phyloP scores from a whole-genome alignment of 2,888 invertebrate species.

The Zonitis immaculata region DNA sequence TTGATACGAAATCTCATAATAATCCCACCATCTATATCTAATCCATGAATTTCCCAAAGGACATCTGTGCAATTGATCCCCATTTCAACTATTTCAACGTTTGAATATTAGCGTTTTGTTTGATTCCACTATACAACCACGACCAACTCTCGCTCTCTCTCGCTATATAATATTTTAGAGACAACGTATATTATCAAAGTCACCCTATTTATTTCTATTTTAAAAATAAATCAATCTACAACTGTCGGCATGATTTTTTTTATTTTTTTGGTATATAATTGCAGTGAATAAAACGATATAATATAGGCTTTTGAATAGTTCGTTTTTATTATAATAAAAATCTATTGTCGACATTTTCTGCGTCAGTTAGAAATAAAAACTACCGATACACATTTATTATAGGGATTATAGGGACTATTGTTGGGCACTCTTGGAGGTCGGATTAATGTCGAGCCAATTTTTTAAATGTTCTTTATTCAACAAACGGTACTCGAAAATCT shows the following conservation, averaged over 20 bases:
- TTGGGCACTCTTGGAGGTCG: constrained; percentile 17
- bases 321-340: too few relatives aligned
- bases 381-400: constrained; percentile 13
- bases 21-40: constrained; percentile 17
- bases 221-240: constrained; percentile 18
- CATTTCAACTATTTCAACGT: too few relatives aligned
- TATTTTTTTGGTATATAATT: too few relatives aligned
- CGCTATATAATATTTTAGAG: too few relatives aligned
- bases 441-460: constrained; percentile 22
- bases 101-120: constrained; percentile 1
- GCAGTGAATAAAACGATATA: constrained; percentile 16
- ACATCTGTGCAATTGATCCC: constrained; percentile 20
- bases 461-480: constrained; percentile 20
- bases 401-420: constrained; percentile 21
- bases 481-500: constrained; percentile 9
- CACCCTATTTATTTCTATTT: constrained; percentile 6
- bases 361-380: constrained; percentile 17
- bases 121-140: constrained; percentile 9
- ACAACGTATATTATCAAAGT: too few relatives aligned
- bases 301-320: too few relatives aligned
- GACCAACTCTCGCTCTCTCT: too few relatives aligned
- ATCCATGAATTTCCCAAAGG: constrained; percentile 19
- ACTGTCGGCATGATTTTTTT: constrained; percentile 10
- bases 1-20: constrained; percentile 17
- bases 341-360: constrained; percentile 21